Conservation (phyloP, 2,113 vertebrate genomes). For the Prochilodus magdalenae region DNA sequence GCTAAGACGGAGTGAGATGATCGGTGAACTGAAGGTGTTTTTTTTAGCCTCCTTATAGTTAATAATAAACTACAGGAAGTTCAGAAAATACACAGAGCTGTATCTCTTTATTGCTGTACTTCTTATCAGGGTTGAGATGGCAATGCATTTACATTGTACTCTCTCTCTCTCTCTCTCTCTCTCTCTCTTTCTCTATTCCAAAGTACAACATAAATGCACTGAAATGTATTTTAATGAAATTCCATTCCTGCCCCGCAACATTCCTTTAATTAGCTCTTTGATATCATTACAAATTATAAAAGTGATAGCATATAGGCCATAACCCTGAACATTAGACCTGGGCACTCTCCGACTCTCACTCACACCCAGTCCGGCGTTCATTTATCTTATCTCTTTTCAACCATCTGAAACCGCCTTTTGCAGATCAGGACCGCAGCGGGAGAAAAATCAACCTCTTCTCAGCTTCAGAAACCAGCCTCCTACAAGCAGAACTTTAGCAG, state of each 20-base stretch:
- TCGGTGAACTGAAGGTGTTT: neutral
- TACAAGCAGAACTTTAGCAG: too few species aligned
- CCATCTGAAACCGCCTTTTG: neutral
- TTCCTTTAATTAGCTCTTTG: neutral
- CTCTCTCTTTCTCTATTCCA: neutral
- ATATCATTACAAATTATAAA: conserved; percentile 7
- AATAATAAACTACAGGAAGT: conserved; percentile 51
- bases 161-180: neutral
- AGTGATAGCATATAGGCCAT: conserved; percentile 16
- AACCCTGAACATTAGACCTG: conserved; percentile 56
- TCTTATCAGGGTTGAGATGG: conserved; percentile 42
- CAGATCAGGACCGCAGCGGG: neutral
- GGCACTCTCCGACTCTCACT: neutral
- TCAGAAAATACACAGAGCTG: conserved; percentile 9
- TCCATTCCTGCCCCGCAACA: too few species aligned
- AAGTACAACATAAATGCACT: too few species aligned
- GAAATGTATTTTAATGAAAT: too few species aligned
- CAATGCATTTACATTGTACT: conserved; percentile 17
- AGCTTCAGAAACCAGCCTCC: too few species aligned
- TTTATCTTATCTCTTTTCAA: conserved; percentile 41
- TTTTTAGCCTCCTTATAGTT: conserved; percentile 21
- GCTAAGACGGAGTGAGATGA: neutral
- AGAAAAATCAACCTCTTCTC: neutral
- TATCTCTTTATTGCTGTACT: conserved; percentile 26
- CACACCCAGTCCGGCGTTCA: neutral